phyloP scores from a whole-genome alignment of 1,140 invertebrate species.

The Drosophila orosa region DNA sequence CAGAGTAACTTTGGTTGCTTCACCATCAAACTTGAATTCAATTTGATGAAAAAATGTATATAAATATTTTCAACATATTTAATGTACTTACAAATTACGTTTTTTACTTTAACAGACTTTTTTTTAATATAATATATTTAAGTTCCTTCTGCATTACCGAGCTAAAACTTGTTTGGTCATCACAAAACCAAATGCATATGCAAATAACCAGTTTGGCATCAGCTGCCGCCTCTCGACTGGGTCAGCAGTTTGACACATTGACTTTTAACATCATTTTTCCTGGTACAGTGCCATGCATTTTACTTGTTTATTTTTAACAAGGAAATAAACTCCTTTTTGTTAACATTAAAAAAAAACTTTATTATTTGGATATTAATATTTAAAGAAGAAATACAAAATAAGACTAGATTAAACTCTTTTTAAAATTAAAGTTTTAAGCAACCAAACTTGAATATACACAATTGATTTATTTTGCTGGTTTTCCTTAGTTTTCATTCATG shows the following conservation, averaged over 20 bases:
- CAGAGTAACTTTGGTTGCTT: background rate
- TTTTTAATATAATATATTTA: background rate
- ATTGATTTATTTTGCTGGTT: background rate
- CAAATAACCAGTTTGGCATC: conserved; percentile 42
- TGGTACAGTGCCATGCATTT: background rate
- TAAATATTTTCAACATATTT: background rate
- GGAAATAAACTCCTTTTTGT: background rate
- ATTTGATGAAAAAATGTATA: background rate
- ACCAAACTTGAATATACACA: background rate
- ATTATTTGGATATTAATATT: fast-evolving
- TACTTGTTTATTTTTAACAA: background rate
- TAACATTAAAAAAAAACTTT: background rate
- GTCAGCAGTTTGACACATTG: conserved; percentile 50
- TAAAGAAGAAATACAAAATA: fast-evolving
- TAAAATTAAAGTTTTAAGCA: no score
- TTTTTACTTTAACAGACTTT: background rate
- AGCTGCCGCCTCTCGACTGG: conserved; percentile 24
- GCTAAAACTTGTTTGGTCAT: conserved; percentile 37
- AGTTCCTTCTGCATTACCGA: background rate
- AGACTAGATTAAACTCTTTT: no score
- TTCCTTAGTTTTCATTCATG: background rate
- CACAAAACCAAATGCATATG: conserved; percentile 7
- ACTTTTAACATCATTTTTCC: conserved; percentile 34
- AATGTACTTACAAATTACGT: background rate
- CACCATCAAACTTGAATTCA: background rate